Base-by-base conservation (phyloP, 2,113 vertebrate species). In the Cygnus atratus region DNA sequence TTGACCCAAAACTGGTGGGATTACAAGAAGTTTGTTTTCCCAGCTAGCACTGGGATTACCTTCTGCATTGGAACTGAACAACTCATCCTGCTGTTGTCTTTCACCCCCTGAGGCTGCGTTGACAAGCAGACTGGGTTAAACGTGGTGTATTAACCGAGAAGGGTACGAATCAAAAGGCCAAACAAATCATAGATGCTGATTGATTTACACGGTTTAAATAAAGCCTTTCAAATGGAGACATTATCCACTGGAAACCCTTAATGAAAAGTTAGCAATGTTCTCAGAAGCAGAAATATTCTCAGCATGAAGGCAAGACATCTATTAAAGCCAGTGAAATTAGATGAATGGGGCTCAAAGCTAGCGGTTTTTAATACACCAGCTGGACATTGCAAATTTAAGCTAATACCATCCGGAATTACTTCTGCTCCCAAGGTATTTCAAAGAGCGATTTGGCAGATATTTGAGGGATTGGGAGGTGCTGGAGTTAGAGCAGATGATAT, bases 291-390 rank as follows among this genome's bases (percentile, higher is more conserved):
- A 78, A 73, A 87, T 96, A n/a, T 73, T 88, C 79, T 91, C 94
- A 55, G 95, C 78, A 4, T 66, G 96, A 70, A 88, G 87, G 91
- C 81, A 81, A 90, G 88, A 73, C 71, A 59, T 46, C 92, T 78
- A 50, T 96, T 94, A 77, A 92, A 93, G 94, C 70, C 95, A 55
- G 93, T 79, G 71, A 71, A 67, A 70, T 91, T 84, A 70, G 94
- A 94, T 71, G 63, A 95, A 55, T 65, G 83, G 71, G 71, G 37
- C 43, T 96, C 92, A 70, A 84, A 94, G 66, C 39, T 92, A 5
- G 75, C n/a, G 46, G 87, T 85, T 82, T 97, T 95, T 72, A 94
- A 93, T 39, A 76, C 85, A 72, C 88, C 63, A 15, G 74, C 87
- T 44, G 73, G 87, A 84, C 41, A 79, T 10, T 84, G 74, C 6